These are phyloP conservation scores for Phoeniculus purpureus DNA, from an alignment of 2,797 vertebrate species.

Conservation along the genomic window DNA sequence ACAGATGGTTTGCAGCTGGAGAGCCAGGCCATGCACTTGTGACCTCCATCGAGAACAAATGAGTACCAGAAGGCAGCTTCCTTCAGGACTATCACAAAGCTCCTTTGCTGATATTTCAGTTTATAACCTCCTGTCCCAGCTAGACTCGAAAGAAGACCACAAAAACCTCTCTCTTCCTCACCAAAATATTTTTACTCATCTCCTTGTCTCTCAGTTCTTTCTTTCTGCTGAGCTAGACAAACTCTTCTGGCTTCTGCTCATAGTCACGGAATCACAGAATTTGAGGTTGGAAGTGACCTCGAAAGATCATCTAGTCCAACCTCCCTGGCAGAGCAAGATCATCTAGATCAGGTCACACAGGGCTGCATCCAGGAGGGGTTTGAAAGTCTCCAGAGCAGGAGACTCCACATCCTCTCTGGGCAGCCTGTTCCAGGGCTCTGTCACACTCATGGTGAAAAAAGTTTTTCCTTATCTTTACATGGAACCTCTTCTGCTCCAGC, in stretches of 20 bases:
- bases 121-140: neutral
- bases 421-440: no score
- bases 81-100: neutral
- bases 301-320: no score
- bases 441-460: no score
- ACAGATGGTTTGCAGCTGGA: slow-evolving; percentile 42
- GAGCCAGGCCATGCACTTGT: neutral
- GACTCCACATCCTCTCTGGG: no score
- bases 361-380: no score
- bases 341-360: no score
- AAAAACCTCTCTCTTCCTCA: neutral
- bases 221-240: neutral
- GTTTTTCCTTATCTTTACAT: no score
- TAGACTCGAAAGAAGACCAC: neutral
- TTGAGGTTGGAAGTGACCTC: no score
- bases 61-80: neutral
- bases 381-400: no score
- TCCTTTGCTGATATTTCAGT: neutral
- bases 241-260: neutral
- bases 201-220: neutral
- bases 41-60: neutral
- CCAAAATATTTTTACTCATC: neutral
- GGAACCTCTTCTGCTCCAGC: no score
- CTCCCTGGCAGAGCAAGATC: no score
- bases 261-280: neutral